phyloP scores from a whole-genome alignment of 2,888 invertebrate species.

The Aquatica leii region DNA sequence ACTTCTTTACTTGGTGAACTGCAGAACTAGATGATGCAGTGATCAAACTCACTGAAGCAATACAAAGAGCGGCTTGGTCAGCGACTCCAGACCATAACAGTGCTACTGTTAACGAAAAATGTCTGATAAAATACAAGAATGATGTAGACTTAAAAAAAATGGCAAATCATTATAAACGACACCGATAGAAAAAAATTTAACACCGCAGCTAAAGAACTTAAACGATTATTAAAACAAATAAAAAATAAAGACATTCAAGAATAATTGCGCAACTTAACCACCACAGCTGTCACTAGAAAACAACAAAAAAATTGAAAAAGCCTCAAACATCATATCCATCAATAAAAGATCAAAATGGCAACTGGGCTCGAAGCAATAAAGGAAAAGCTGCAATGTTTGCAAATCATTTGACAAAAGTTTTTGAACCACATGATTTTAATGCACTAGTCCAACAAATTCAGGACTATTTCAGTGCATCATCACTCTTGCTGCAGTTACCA shows the following conservation, averaged over 20 bases:
- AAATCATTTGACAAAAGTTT: background rate
- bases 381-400: no score
- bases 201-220: background rate
- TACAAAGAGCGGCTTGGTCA: background rate
- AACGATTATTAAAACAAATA: no score
- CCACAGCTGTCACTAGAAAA: background rate
- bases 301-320: slow-evolving; percentile 15
- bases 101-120: no score
- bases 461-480: background rate
- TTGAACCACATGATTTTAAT: background rate
- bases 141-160: background rate
- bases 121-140: background rate
- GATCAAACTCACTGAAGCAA: background rate
- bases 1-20: no score
- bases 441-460: background rate
- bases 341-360: no score
- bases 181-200: background rate
- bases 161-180: background rate
- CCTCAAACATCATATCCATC: background rate
- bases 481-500: background rate
- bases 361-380: no score
- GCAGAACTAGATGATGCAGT: background rate
- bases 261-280: background rate
- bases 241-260: background rate
- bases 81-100: no score